Conservation (phyloP, 2,888 invertebrate genomes). For the Baccha elongata region DNA sequence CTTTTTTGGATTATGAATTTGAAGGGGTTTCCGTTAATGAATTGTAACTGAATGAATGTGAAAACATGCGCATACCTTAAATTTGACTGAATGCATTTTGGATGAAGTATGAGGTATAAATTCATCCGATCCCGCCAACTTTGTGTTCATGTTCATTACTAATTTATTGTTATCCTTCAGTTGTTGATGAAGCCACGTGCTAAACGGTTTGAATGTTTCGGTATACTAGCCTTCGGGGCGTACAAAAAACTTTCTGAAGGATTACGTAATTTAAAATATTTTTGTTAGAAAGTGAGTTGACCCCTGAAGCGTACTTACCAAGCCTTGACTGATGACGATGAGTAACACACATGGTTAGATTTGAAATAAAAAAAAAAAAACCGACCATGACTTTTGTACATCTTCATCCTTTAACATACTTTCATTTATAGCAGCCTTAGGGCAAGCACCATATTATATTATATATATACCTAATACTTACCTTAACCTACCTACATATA, state of each 20-base stretch:
- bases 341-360: constrained; percentile 6
- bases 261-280: constrained; percentile 52
- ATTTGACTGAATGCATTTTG: constrained; percentile 28
- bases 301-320: not conserved
- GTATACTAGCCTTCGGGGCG: not conserved
- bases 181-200: constrained; percentile 46
- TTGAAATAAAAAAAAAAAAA: not conserved
- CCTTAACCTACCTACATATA: not conserved
- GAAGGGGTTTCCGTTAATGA: not conserved
- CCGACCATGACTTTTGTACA: constrained; percentile 5
- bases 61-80: constrained; percentile 19
- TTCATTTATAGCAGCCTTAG: too few relatives aligned
- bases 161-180: too few relatives aligned
- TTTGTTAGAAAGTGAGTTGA: not conserved
- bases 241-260: not conserved
- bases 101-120: constrained; percentile 10
- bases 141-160: constrained; percentile 28
- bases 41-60: constrained; percentile 45
- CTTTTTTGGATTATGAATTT: constrained; percentile 30
- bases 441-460: too few relatives aligned
- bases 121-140: constrained; percentile 62
- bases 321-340: constrained; percentile 3
- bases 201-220: constrained; percentile 13
- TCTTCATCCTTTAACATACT: too few relatives aligned
- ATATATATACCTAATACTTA: not conserved